Percentiles rank a stretch among this genome's conserved stretches.
Evolutionary conservation across 1,140 invertebrate species (phyloP).

Genomic region (Habropoda laboriosa): DNA sequence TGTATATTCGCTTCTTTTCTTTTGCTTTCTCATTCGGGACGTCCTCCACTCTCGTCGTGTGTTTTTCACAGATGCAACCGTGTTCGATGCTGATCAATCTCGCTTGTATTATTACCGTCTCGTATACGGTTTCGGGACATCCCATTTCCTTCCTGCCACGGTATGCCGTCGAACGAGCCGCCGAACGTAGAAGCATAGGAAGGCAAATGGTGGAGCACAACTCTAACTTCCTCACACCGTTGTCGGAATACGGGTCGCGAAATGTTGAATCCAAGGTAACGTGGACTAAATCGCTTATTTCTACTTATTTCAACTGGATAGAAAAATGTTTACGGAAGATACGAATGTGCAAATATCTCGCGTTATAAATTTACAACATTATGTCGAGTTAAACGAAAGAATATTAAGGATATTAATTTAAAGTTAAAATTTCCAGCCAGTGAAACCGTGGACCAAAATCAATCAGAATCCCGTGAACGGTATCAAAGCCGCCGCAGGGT

Average conservation of each 20-base stretch:
- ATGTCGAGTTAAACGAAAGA: too few relatives aligned
- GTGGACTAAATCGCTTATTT: too few relatives aligned
- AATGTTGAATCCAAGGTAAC: constrained; percentile 15
- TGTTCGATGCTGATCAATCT: constrained; percentile 39
- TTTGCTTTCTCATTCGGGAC: background rate
- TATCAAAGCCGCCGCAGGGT: constrained; percentile 36
- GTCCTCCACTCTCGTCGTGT: background rate
- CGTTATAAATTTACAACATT: too few relatives aligned
- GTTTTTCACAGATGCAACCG: constrained; percentile 26
- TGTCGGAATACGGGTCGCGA: constrained; percentile 9
- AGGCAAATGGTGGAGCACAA: constrained; percentile 24
- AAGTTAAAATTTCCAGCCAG: constrained; percentile 5
- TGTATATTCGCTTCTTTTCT: background rate
- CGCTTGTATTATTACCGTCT: constrained; percentile 8
- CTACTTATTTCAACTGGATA: too few relatives aligned
- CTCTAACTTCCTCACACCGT: constrained; percentile 29
- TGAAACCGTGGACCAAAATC: constrained; percentile 53
- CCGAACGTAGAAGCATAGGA: constrained; percentile 25
- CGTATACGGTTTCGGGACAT: constrained; percentile 35
- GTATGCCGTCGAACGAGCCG: constrained; percentile 33
- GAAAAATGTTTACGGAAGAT: too few relatives aligned
- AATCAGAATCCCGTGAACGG: constrained; percentile 41
- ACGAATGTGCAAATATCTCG: too few relatives aligned
- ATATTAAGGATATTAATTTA: too few relatives aligned
- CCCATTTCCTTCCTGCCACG: constrained; percentile 40